Evolutionary conservation across 2,113 vertebrate genomes (phyloP), one percentile per base, ranked within the genome.

Genomic region (Brachyhypopomus gauderio): DNA sequence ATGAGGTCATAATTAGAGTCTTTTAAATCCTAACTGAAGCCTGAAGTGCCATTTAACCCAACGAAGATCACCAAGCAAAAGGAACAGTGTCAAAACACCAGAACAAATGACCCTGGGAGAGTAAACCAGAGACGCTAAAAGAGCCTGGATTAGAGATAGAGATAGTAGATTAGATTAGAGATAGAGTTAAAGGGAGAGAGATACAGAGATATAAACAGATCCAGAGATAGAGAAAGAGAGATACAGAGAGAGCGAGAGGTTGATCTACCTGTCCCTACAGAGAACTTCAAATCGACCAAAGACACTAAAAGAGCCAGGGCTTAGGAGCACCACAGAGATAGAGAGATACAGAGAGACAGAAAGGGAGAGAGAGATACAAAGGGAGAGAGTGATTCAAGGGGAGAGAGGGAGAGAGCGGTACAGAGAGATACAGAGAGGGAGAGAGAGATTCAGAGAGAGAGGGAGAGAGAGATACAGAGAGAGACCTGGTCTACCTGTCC

Each of bases 91-190:
- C 72, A 9, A 20, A 38, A 69, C 66, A 69, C 19, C 45, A 52
- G 45, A n/a, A 36, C 72, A 59, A 66, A 78, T 20, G 48, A 38
- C 72, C 25, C 19, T 48, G 8, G 55, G 11, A 30, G 70, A 23
- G 45, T 82, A 79, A 82, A 82, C 62, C 48, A 1, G 8, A 22
- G 38, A 58, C 63, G 34, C 4, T 62, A n/a, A 84, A 72, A 72
- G 23, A 66, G 45, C 2, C 41, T 70, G 56, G 66, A n/a, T 45
- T 72, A 45, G 41, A 45, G 41, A 45, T 11, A 11, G 41, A 17
- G 16, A 25, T 17, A 16, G 20, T 30, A 30, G 30, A 30, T 30
- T 30, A 30, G 30, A 30, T 45, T 48, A 30, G 60, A 55, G 27
- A 22, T 34, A 17, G n/a, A 67, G 30, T 30, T 36, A 52, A 22